Conservation (phyloP, 2,888 invertebrate species). For the Stegana nigrithorax region DNA sequence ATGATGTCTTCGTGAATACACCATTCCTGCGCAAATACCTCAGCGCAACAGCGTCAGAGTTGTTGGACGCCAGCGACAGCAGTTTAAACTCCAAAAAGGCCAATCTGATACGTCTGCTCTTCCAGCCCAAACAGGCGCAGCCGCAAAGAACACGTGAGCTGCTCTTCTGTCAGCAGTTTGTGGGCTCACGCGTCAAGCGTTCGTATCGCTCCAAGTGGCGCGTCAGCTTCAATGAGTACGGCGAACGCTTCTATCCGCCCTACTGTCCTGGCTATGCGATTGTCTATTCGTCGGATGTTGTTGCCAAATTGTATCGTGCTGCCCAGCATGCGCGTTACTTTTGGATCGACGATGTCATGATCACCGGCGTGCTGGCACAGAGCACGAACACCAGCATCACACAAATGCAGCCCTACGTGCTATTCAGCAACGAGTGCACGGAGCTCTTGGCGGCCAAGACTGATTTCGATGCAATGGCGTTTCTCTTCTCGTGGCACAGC, state of each 20-base stretch:
- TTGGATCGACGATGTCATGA: slow-evolving; percentile 87
- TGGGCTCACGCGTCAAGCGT: slow-evolving; percentile 72
- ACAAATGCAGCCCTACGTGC: slow-evolving; percentile 51
- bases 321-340: slow-evolving; percentile 77
- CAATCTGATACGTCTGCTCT: slow-evolving; percentile 34
- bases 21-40: slow-evolving; percentile 73
- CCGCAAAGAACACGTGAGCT: slow-evolving; percentile 72
- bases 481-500: slow-evolving; percentile 67
- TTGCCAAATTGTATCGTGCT: slow-evolving; percentile 71
- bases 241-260: slow-evolving; percentile 75
- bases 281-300: slow-evolving; percentile 76
- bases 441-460: slow-evolving; percentile 48
- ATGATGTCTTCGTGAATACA: slow-evolving; percentile 81
- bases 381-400: slow-evolving; percentile 70
- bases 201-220: slow-evolving; percentile 81
- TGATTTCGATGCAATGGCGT: slow-evolving; percentile 54
- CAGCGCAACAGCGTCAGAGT: neutral
- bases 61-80: slow-evolving; percentile 18
- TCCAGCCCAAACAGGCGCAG: no score
- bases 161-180: slow-evolving; percentile 74
- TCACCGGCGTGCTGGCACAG: slow-evolving; percentile 76
- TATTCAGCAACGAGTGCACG: slow-evolving; percentile 44
- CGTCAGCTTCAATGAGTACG: slow-evolving; percentile 77
- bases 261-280: slow-evolving; percentile 83
- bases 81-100: no score